phyloP scores from a whole-genome alignment of 2,888 invertebrate species.

The Trachelus iudaicus region DNA sequence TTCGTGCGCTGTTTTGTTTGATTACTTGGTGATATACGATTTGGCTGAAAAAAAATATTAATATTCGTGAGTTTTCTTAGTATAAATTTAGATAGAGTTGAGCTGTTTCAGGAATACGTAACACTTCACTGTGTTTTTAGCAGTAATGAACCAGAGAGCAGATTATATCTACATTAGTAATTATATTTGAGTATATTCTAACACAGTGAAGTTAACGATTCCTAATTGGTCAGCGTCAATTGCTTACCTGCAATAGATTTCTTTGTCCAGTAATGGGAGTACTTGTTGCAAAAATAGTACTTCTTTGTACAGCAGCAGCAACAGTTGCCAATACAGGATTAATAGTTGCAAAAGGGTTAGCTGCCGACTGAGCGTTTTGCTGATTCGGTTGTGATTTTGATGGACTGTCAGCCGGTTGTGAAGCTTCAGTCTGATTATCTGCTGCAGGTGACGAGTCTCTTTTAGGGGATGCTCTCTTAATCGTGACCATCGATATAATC shows the following conservation, averaged over 20 bases:
- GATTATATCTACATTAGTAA: background rate
- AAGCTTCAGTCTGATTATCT: slow-evolving; percentile 33
- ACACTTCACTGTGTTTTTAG: background rate
- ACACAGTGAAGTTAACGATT: background rate
- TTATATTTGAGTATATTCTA: background rate
- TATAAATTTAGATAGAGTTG: background rate
- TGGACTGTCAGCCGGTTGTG: slow-evolving; percentile 15
- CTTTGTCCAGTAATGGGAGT: slow-evolving; percentile 46
- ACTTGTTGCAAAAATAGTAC: slow-evolving; percentile 50
- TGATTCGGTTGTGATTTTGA: slow-evolving; percentile 12
- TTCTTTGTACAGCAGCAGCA: slow-evolving; percentile 61
- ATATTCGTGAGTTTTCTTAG: background rate
- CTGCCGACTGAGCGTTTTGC: slow-evolving; percentile 26
- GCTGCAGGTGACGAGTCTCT: slow-evolving; percentile 42
- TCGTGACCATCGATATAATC: slow-evolving; percentile 62
- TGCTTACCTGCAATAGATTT: slow-evolving; percentile 51
- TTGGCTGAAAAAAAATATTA: slow-evolving; percentile 37
- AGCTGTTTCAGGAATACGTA: background rate
- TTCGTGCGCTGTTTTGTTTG: slow-evolving; percentile 49
- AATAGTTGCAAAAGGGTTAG: slow-evolving; percentile 53
- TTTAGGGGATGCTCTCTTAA: slow-evolving; percentile 56
- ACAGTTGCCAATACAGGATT: slow-evolving; percentile 63
- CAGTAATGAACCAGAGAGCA: background rate
- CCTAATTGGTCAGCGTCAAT: background rate
- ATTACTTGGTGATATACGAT: slow-evolving; percentile 55